Conservation (phyloP, 2,888 invertebrate genomes). For the Aspidapion aeneum region DNA sequence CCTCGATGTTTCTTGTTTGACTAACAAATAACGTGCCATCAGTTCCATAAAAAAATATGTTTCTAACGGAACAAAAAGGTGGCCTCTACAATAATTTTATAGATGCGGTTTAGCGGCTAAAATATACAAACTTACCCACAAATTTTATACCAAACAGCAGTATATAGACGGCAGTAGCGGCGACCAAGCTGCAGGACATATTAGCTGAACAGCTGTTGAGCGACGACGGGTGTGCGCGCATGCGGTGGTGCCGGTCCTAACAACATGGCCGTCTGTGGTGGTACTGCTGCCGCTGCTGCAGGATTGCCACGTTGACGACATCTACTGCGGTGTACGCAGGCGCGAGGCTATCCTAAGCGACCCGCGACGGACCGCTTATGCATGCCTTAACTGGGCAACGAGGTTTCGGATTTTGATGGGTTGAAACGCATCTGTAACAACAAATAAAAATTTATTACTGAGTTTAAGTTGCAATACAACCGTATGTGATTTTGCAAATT, state of each 20-base stretch:
- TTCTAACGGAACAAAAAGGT: no score
- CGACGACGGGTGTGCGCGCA: background rate
- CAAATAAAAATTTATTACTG: no score
- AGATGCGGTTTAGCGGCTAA: no score
- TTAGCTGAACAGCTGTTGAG: background rate
- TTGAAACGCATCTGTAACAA: background rate
- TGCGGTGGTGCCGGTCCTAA: background rate
- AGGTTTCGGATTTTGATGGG: background rate
- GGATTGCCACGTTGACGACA: background rate
- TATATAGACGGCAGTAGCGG: background rate
- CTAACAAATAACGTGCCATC: no score
- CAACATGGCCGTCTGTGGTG: background rate
- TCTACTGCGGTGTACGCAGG: background rate
- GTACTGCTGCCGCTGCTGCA: no score
- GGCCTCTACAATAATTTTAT: no score
- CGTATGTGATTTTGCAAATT: no score
- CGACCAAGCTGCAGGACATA: background rate
- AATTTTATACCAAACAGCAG: background rate
- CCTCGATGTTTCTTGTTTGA: no score
- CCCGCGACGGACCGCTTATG: background rate
- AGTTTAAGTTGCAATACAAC: no score
- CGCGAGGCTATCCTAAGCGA: background rate
- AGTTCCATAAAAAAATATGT: no score
- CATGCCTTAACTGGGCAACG: background rate
- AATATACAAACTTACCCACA: background rate